Conservation (phyloP, 1,140 invertebrate species). For the Cecropterus lyciades region DNA sequence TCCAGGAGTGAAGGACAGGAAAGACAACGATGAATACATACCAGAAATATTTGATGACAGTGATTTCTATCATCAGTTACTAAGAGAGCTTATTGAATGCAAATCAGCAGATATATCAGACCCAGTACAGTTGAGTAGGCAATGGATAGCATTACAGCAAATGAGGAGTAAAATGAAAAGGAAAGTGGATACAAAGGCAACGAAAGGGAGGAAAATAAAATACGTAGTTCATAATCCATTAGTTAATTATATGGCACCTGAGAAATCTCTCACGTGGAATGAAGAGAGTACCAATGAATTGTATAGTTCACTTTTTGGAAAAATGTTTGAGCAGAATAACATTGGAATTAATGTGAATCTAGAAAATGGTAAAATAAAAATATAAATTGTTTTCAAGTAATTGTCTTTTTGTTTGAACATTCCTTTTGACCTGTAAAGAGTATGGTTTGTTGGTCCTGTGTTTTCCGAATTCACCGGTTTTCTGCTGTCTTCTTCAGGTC, state of each 20-base stretch:
- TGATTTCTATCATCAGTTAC: slow-evolving; percentile 97
- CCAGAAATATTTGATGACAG: slow-evolving; percentile 97
- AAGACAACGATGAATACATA: slow-evolving; percentile 88
- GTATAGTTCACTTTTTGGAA: slow-evolving; percentile 93
- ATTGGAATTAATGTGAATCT: slow-evolving; percentile 65
- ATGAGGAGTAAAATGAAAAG: slow-evolving; percentile 95
- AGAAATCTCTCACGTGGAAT: slow-evolving; percentile 88
- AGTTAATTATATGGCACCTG: slow-evolving; percentile 97
- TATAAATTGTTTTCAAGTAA: slow-evolving; percentile 43
- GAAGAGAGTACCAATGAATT: slow-evolving; percentile 92
- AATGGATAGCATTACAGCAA: slow-evolving; percentile 96
- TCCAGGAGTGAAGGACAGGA: slow-evolving; percentile 60
- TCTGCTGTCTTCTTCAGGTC: no score
- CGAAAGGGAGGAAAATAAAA: slow-evolving; percentile 95
- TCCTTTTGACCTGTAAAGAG: no score
- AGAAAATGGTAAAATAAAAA: slow-evolving; percentile 61
- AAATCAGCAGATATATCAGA: slow-evolving; percentile 93
- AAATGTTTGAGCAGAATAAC: slow-evolving; percentile 82
- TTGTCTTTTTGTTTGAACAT: slow-evolving; percentile 8
- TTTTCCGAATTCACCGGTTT: no score
- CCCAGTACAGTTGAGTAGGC: slow-evolving; percentile 91
- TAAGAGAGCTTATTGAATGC: slow-evolving; percentile 96
- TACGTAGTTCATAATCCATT: slow-evolving; percentile 96
- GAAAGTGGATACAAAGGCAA: slow-evolving; percentile 95
- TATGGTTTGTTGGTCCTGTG: no score